Base-by-base conservation (phyloP, 2,888 invertebrate species). In the Macaria liturata region DNA sequence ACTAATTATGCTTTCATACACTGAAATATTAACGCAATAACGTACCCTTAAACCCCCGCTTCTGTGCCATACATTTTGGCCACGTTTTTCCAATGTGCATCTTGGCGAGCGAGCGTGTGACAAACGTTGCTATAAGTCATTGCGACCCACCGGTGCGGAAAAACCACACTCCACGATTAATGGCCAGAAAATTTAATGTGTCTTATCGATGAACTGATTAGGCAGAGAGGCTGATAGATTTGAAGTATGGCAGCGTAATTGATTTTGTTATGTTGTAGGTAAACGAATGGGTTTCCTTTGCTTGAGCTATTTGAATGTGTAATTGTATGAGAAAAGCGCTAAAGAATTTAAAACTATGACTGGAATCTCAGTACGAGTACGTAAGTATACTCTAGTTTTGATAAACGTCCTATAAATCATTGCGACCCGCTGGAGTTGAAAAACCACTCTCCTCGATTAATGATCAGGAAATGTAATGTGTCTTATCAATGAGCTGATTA, bases 1-100 rank as follows among this genome's bases (percentile, higher is more conserved):
- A n/a, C 20, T 20, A 20, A 20, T 20, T 20, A 20, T 20, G 20
- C 20, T 20, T 20, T 20, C 20, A 20, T 20, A 20, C 1, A 20
- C 20, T 20, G 20, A 20, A 20, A 20, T 20, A 2, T 20, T 20
- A 20, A 20, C 20, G 1, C 20, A 20, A 20, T 20, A 20, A 20
- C 20, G 20, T 20, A 20, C 1, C 20, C 4, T 9, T 20, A 20
- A 9, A 9, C 43, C 30, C 20, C 42, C 8, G 42, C 46, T 20
- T 20, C 20, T 2, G 2, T 20, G 20, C 50, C 39, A 9, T 42
- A 9, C 47, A 54, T 54, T 47, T 47, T 32, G 46, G 46, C 30
- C 46, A 46, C 49, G 45, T 56, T 56, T 60, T 60, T 56, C 55
- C 59, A 49, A 60, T 60, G 55, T 60, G 55, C 59, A 52, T 60